phyloP scores from a whole-genome alignment of 2,113 vertebrate genomes.

The Tringa solitaria region DNA sequence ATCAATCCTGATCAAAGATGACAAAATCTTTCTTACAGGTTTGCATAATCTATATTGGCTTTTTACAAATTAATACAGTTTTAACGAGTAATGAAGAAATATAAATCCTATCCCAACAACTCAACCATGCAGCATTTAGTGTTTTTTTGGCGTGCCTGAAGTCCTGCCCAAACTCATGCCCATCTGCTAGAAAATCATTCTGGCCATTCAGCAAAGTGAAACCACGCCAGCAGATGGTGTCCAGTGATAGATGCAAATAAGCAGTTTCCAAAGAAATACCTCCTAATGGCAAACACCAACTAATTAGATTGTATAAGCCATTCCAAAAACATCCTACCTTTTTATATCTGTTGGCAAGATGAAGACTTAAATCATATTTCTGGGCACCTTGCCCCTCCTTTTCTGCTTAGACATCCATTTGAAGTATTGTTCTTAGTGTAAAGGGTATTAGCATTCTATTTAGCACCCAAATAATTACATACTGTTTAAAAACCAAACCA shows the following conservation, averaged over 20 bases:
- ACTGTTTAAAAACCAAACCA: background rate
- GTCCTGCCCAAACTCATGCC: background rate
- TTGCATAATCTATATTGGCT: background rate
- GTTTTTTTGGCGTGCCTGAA: background rate
- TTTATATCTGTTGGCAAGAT: background rate
- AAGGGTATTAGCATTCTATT: background rate
- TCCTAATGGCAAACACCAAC: background rate
- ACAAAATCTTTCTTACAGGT: background rate
- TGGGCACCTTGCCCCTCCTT: background rate
- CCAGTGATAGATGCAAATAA: background rate
- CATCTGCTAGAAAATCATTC: background rate
- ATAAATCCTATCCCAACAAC: background rate
- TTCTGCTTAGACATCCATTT: background rate
- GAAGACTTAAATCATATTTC: background rate
- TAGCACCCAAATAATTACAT: background rate
- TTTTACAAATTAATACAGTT: background rate
- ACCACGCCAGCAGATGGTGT: background rate
- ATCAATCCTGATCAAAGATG: background rate
- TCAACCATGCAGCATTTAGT: background rate
- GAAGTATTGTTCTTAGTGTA: background rate
- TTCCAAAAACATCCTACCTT: background rate
- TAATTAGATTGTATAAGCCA: background rate
- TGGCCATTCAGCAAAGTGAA: background rate
- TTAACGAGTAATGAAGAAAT: background rate
- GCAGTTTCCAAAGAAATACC: background rate